Evolutionary conservation across 2,888 invertebrate species (phyloP), one percentile per base, ranked within the genome.

Genomic region (Cephus spinipes): DNA sequence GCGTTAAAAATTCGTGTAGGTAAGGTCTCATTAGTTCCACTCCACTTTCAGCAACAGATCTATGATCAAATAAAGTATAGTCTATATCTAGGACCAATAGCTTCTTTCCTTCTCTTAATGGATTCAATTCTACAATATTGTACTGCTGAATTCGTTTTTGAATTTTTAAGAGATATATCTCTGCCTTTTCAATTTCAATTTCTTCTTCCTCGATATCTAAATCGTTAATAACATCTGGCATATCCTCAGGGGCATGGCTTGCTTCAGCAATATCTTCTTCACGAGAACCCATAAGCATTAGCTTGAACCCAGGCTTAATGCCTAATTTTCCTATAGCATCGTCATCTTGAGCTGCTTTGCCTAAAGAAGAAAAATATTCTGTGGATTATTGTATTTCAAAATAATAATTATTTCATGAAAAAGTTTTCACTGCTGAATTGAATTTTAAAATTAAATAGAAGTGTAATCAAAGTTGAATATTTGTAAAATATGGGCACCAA

Each of bases 241-340:
- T 93, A 78, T 97, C 95, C 74, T 95, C 95, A 0, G 98, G 98
- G 77, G 96, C 95, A 76, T 95, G 94, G 87, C 95, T 95, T 0
- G 96, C 97, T 87, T 96, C 96, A 71, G 95, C 96, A 87, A 98
- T 98, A 77, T 97, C 98, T 86, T 98, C 96, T 89, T 99, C 99
- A 3, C 97, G 93, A 0, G 98, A 98, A 0, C 99, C 99, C 94
- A 99, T 98, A 96, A 99, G 96, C 98, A 99, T 98, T 15, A 99
- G 94, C 92, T 98, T 98, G 83, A 97, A 96, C 78, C 97, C 97
- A 0, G 96, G 95, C 90, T 98, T 98, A 36, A 98, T 92, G 86
- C 96, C 96, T 80, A 98, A 90, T 75, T 94, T 94, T 0, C 94
- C 94, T n/a, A 98, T 92, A 74, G 94, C 94, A 84, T 95, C 94